phyloP scores from a whole-genome alignment of 2,888 invertebrate genomes.

The Sussaba pulchella region DNA sequence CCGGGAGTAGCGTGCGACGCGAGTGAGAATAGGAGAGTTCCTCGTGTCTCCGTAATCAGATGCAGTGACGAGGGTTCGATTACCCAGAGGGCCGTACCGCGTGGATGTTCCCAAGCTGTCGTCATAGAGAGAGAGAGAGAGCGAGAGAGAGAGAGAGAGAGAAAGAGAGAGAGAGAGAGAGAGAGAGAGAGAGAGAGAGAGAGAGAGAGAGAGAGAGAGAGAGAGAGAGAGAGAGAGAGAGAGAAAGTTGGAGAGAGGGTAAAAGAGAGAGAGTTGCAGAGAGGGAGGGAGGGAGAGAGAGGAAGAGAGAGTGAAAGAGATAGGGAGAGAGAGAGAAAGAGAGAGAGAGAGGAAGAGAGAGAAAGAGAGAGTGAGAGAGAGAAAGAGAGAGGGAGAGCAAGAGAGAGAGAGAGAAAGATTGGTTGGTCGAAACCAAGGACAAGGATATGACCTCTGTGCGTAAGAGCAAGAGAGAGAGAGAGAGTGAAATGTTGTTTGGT shows the following conservation, averaged over 20 bases:
- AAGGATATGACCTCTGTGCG: too few relatives aligned
- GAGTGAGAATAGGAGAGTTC: conserved; percentile 33
- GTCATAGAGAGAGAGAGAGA: too few relatives aligned
- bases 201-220: too few relatives aligned
- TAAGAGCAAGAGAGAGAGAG: too few relatives aligned
- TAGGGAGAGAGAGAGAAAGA: background rate
- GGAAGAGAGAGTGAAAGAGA: background rate
- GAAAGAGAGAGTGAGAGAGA: background rate
- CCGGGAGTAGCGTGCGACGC: background rate
- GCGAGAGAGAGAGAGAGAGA: too few relatives aligned
- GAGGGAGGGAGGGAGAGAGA: background rate
- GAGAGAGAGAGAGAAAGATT: conserved; percentile 16
- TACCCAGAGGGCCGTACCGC: conserved; percentile 61
- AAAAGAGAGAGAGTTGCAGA: background rate
- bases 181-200: too few relatives aligned
- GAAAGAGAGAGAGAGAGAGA: too few relatives aligned
- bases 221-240: background rate
- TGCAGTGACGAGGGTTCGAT: conserved; percentile 76
- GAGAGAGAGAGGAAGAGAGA: background rate
- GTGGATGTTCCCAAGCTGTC: conserved; percentile 53
- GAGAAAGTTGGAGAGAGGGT: background rate
- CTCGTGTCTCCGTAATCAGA: conserved; percentile 71
- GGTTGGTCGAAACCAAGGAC: too few relatives aligned
- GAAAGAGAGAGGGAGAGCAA: conserved; percentile 16
- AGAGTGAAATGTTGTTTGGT: too few relatives aligned